A percentile compares a stretch with the other conserved stretches of the same genome.
Conservation (phyloP, 2,113 vertebrate genomes). For the Ahaetulla prasina region DNA sequence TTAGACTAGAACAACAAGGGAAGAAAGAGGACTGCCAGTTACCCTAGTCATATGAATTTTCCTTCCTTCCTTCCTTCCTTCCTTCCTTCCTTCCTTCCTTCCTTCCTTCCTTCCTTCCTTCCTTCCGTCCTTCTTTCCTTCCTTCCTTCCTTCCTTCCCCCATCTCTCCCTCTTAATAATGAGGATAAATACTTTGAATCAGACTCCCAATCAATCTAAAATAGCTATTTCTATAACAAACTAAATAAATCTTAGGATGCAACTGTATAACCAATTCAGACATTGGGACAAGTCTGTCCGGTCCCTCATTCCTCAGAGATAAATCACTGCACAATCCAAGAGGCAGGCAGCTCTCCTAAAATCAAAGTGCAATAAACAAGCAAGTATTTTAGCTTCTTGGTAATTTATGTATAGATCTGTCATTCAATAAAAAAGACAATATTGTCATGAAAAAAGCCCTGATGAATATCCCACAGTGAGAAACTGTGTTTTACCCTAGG, state of each 20-base stretch:
- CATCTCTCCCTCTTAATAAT: neutral
- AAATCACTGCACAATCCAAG: neutral
- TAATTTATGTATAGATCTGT: conserved; percentile 57
- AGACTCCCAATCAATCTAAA: neutral
- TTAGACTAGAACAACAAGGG: neutral
- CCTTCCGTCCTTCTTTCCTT: too few relatives aligned
- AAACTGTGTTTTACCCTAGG: conserved; percentile 43
- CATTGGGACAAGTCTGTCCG: neutral
- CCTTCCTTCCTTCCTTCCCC: neutral
- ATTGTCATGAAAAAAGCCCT: neutral
- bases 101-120: neutral
- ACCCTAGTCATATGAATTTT: neutral
- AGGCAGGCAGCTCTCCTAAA: neutral
- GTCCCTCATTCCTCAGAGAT: neutral
- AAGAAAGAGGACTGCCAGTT: neutral
- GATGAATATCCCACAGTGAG: neutral
- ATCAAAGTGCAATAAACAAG: conserved; percentile 46
- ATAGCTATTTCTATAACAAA: neutral
- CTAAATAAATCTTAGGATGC: neutral
- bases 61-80: neutral
- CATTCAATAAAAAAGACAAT: conserved; percentile 6
- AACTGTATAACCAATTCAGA: neutral
- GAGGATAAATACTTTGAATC: neutral
- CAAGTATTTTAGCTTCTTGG: conserved; percentile 35
- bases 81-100: too few relatives aligned